These are phyloP conservation scores for Xylota sylvarum DNA, from an alignment of 2,888 invertebrate genomes.

Conservation along the genomic window DNA sequence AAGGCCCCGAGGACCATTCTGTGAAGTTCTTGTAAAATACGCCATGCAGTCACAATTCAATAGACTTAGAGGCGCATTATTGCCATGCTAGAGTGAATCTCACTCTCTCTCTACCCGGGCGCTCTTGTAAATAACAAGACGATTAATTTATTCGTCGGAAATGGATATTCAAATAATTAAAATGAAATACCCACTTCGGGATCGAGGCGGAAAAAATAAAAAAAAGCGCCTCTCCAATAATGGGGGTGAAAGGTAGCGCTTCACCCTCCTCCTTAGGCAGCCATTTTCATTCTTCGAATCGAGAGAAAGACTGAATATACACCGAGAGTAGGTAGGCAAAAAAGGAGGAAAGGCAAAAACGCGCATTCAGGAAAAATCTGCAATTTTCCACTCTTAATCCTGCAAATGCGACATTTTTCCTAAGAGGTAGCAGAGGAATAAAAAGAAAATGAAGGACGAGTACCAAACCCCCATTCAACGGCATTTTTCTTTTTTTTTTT, in stretches of 20 bases:
- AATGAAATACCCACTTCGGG: slow-evolving; percentile 67
- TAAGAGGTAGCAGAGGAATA: slow-evolving; percentile 68
- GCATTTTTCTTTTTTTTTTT: slow-evolving; percentile 42
- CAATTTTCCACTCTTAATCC: slow-evolving; percentile 77
- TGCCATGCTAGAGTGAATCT: slow-evolving; percentile 54
- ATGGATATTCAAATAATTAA: slow-evolving; percentile 77
- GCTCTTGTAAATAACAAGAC: slow-evolving; percentile 76
- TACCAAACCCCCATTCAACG: slow-evolving; percentile 38
- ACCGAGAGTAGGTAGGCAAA: slow-evolving; percentile 8
- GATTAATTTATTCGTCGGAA: slow-evolving; percentile 76
- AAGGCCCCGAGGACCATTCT: slow-evolving; percentile 39
- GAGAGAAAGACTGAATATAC: slow-evolving; percentile 55
- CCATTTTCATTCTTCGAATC: slow-evolving; percentile 73
- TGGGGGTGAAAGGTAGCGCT: slow-evolving; percentile 41
- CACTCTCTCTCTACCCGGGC: slow-evolving; percentile 24
- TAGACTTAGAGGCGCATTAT: slow-evolving; percentile 74
- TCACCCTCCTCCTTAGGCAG: slow-evolving; percentile 55
- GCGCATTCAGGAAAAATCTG: slow-evolving; percentile 77
- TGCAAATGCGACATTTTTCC: slow-evolving; percentile 76
- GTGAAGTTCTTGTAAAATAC: slow-evolving; percentile 71
- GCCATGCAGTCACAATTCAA: slow-evolving; percentile 75
- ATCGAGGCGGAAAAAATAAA: slow-evolving; percentile 32
- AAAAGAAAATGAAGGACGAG: slow-evolving; percentile 75
- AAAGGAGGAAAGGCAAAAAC: slow-evolving; percentile 40
- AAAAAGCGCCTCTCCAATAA: slow-evolving; percentile 55